Conservation (phyloP, 37 sponge, comb jelly and placozoan species). For the Ephydatia muelleri region DNA sequence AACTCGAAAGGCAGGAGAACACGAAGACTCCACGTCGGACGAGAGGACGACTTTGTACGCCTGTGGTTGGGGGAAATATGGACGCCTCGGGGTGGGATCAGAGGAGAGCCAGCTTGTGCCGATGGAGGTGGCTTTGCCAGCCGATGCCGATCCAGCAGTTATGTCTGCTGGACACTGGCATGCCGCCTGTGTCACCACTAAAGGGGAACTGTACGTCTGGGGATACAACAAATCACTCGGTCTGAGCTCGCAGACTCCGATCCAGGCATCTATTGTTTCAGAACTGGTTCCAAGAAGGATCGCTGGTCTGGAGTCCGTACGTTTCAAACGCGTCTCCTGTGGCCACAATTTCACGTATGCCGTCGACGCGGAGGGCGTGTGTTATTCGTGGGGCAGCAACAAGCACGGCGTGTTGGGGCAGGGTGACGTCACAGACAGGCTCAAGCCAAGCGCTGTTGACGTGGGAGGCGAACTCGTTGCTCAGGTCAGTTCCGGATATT, state of each 20-base stretch:
- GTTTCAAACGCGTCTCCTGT: slow-evolving; percentile 45
- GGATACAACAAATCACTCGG: slow-evolving; percentile 51
- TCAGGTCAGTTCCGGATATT: slow-evolving; percentile 58
- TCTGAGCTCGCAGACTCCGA: background rate
- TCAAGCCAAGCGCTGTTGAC: slow-evolving; percentile 6
- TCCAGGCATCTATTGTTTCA: background rate
- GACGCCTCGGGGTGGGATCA: slow-evolving; percentile 49
- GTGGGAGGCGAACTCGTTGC: background rate
- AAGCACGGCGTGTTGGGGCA: slow-evolving; percentile 63
- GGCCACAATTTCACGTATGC: slow-evolving; percentile 67
- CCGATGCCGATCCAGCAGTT: background rate
- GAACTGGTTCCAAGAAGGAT: slow-evolving; percentile 4
- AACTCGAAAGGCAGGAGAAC: background rate
- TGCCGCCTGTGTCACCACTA: slow-evolving; percentile 14
- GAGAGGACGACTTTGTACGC: slow-evolving; percentile 8
- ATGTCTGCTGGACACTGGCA: slow-evolving; percentile 55
- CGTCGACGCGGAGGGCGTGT: slow-evolving; percentile 17
- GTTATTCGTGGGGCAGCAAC: slow-evolving; percentile 63
- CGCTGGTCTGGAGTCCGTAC: background rate
- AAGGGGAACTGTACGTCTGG: slow-evolving; percentile 40
- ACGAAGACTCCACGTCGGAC: background rate
- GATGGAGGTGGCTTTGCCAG: slow-evolving; percentile 8
- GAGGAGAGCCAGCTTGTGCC: slow-evolving; percentile 39
- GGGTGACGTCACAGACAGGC: slow-evolving; percentile 25
- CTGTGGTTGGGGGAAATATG: slow-evolving; percentile 68